Evolutionary conservation across 2,113 vertebrate genomes (phyloP), one percentile per base, ranked within the genome.

Genomic region (Xyrauchen texanus): DNA sequence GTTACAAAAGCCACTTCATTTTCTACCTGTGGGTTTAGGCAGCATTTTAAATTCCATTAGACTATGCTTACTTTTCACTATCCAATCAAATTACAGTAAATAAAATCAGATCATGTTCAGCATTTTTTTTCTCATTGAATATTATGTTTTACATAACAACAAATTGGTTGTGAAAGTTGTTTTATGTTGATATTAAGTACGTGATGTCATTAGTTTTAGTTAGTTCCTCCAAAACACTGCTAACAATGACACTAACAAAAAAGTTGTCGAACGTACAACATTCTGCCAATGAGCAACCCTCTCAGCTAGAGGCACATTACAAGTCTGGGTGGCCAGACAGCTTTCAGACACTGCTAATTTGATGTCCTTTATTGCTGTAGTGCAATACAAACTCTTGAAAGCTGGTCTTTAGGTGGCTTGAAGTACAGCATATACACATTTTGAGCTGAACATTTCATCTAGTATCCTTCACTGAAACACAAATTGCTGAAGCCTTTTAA

Each of bases 401-500:
- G 73, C 5, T 4, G 61, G 61, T 65, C 21, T 76, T 65, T 55
- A 65, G 61, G 73, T 76, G 73, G 51, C 62, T 53, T 76, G 47
- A 76, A 76, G 73, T 65, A 65, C 65, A 65, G 62, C 58, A 74
- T 7, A 74, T 49, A 11, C 71, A 51, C 71, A 63, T 51, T 63
- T 58, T 63, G 57, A 73, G 67, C 67, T 64, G 49, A 71, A 60
- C 68, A 8, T 69, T 79, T 62, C 45, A 55, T 73, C 16, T 10
- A 1, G 8, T 42, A 15, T 11, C 55, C 74, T 21, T 11, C 4
- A 57, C 60, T 69, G 51, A 73, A 60, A n/a, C 49, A 44, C 21
- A 58, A 67, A 72, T 81, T 45, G 75, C 57, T 73, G 76, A 78
- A 74, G 57, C 70, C 7, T 42, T 13, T 10, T 62, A 75, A 62